Conservation (phyloP, 2,888 invertebrate species). For the Synergus umbraculus region DNA sequence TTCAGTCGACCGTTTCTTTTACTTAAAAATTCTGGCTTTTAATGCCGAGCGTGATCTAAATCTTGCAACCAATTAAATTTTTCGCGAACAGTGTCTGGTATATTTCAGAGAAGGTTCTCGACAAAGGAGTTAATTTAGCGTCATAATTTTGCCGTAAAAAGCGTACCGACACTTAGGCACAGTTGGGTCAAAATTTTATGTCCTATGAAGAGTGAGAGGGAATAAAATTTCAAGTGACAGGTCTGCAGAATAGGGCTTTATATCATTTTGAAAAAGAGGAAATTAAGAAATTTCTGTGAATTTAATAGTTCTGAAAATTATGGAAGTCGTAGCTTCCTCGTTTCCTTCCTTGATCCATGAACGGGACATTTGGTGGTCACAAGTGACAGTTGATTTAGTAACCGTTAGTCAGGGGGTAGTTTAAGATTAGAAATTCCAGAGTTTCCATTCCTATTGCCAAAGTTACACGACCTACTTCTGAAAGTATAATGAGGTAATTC, state of each 20-base stretch:
- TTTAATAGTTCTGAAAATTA: background rate
- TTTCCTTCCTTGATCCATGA: background rate
- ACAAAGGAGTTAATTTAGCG: background rate
- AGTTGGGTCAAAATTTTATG: background rate
- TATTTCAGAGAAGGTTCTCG: background rate
- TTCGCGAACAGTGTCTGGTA: background rate
- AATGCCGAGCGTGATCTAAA: background rate
- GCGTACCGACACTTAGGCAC: background rate
- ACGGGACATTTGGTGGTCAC: background rate
- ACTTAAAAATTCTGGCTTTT: background rate
- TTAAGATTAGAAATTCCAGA: conserved; percentile 30
- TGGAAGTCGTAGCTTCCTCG: background rate
- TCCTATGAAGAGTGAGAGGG: background rate
- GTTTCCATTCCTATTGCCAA: background rate
- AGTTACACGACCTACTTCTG: conserved; percentile 25
- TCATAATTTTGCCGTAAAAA: background rate
- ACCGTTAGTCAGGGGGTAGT: conserved; percentile 9
- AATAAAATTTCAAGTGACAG: background rate
- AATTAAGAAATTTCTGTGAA: background rate
- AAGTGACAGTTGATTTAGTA: conserved; percentile 4
- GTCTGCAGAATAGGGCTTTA: background rate
- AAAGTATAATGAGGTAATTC: conserved; percentile 27
- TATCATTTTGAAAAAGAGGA: background rate
- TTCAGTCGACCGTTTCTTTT: background rate
- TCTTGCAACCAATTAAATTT: background rate